Conservation (phyloP, 2,888 invertebrate species). For the Macrosoma leucophasiata region DNA sequence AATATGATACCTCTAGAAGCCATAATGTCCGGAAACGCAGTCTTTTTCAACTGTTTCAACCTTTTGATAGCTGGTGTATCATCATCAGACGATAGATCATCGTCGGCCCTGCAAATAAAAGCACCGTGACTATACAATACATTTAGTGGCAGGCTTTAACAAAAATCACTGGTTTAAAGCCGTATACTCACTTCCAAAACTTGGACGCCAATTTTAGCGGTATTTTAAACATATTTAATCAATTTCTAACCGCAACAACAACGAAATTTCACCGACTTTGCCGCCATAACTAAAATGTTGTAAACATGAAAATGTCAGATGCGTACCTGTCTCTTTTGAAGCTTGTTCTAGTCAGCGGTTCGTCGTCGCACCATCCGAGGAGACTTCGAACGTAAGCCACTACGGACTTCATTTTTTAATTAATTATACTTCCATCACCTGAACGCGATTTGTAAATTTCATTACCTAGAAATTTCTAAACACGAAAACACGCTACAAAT, state of each 20-base stretch:
- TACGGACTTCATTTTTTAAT: constrained; percentile 60
- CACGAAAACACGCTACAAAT: too few relatives aligned
- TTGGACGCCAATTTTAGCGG: constrained; percentile 52
- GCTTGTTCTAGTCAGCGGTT: constrained; percentile 42
- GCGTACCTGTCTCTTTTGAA: constrained; percentile 68
- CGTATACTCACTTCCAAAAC: constrained; percentile 64
- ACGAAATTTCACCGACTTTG: constrained; percentile 47
- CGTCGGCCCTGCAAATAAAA: constrained; percentile 52
- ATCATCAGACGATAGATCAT: constrained; percentile 58
- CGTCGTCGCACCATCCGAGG: constrained; percentile 53
- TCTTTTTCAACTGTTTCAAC: constrained; percentile 49
- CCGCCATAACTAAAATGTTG: constrained; percentile 67
- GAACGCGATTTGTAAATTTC: too few relatives aligned
- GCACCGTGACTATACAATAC: too few relatives aligned
- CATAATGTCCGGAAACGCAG: constrained; percentile 53
- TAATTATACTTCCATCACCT: constrained; percentile 56
- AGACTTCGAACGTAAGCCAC: constrained; percentile 60
- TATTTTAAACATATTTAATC: constrained; percentile 47
- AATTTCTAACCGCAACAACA: constrained; percentile 19
- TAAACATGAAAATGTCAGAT: constrained; percentile 64
- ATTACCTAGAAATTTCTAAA: too few relatives aligned
- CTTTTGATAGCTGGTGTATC: constrained; percentile 57
- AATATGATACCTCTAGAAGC: constrained; percentile 42
- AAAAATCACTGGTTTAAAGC: too few relatives aligned
- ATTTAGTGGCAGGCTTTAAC: too few relatives aligned